A percentile compares a stretch with the other conserved stretches of the same genome.
Evolutionary conservation across 2,797 vertebrate species (phyloP).

Genomic region (Takifugu rubripes): DNA sequence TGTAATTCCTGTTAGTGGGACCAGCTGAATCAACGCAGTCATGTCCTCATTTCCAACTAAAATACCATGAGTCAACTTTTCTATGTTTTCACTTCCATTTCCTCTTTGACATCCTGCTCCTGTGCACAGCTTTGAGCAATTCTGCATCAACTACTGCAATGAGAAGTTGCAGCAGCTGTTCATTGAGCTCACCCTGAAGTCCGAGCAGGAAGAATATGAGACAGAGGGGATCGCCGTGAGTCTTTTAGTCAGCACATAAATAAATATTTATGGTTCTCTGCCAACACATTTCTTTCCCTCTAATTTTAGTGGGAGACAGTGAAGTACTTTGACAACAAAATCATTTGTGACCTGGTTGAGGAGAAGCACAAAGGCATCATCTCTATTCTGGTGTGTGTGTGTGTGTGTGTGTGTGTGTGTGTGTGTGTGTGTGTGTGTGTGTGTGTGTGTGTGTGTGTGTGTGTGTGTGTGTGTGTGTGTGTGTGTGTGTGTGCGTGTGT

Average conservation of each 20-base stretch:
- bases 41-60: not conserved
- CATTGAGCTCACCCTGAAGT: conserved; percentile 90
- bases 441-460: not conserved
- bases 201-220: conserved; percentile 93
- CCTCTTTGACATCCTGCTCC: not conserved
- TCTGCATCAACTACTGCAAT: conserved; percentile 98
- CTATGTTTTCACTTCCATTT: not conserved
- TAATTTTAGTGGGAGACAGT: conserved; percentile 90
- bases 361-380: conserved; percentile 98
- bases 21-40: too few relatives aligned
- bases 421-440: not conserved
- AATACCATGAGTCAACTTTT: not conserved
- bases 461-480: not conserved
- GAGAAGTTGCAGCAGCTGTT: conserved; percentile 97
- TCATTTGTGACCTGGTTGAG: conserved; percentile 97
- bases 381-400: conserved; percentile 84
- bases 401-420: not conserved
- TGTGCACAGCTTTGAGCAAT: conserved; percentile 90
- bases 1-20: too few relatives aligned
- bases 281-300: conserved; percentile 2
- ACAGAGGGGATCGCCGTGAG: conserved; percentile 90
- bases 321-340: conserved; percentile 98
- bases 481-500: not conserved
- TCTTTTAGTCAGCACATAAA: conserved; percentile 11
- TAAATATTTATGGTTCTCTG: not conserved